A percentile compares a stretch with the other conserved stretches of the same genome.
These are phyloP conservation scores for Himantopus leucocephalus DNA, from an alignment of 2,113 vertebrate genomes.

Conservation along the genomic window DNA sequence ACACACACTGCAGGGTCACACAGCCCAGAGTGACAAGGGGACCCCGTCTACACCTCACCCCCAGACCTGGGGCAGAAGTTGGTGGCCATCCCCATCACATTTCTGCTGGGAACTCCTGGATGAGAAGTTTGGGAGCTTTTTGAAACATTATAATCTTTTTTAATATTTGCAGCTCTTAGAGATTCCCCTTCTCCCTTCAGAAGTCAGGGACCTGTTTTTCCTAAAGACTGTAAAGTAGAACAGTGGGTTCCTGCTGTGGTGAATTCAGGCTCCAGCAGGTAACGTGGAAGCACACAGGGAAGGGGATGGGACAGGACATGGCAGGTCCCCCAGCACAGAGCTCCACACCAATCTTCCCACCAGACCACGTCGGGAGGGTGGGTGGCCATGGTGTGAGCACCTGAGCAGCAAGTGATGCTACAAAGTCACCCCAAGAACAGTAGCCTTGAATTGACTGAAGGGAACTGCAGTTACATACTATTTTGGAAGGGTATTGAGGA, in stretches of 20 bases:
- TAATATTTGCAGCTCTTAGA: not conserved
- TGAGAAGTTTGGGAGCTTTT: not conserved
- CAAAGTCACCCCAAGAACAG: not conserved
- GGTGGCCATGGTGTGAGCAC: not conserved
- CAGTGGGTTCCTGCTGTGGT: not conserved
- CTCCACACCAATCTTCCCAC: not conserved
- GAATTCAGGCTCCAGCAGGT: not conserved
- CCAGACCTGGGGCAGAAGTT: not conserved
- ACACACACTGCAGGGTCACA: accelerated
- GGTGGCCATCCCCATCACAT: not conserved
- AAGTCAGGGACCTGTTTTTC: not conserved
- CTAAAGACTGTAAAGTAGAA: not conserved
- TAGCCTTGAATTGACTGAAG: not conserved
- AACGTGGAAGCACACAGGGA: not conserved
- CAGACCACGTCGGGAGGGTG: accelerated
- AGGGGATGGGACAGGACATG: not conserved
- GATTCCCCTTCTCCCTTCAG: not conserved
- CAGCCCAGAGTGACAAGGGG: not conserved
- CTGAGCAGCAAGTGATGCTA: not conserved
- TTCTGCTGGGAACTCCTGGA: not conserved
- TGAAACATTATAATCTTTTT: not conserved
- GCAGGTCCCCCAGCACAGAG: not conserved
- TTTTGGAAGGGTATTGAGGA: not conserved
- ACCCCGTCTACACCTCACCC: not conserved
- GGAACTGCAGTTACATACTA: not conserved